These are phyloP conservation scores for Paratilapia polleni DNA, from an alignment of 2,113 vertebrate species.

Conservation along the genomic window DNA sequence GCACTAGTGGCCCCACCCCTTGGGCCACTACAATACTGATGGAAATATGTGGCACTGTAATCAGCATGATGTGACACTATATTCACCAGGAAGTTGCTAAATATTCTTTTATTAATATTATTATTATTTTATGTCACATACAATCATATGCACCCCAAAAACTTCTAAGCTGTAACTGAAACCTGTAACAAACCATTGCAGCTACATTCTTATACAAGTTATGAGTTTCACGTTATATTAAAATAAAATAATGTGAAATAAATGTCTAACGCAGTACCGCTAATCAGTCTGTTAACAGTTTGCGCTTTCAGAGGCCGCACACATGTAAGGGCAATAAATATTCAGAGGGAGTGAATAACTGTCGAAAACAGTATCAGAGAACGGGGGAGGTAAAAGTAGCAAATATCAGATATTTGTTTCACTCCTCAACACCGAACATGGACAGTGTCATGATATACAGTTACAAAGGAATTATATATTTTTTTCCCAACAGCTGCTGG, in stretches of 20 bases:
- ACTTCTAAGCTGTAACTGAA: not conserved
- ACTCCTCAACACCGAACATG: conserved; percentile 2
- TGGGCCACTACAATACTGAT: too few relatives aligned
- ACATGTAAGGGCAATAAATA: not conserved
- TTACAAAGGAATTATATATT: not conserved
- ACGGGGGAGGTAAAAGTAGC: not conserved
- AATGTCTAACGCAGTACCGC: not conserved
- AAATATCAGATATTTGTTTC: conserved; percentile 12
- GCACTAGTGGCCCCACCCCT: too few relatives aligned
- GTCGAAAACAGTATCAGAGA: conserved; percentile 12
- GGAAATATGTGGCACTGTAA: not conserved
- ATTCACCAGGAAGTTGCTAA: not conserved
- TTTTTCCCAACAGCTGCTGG: conserved; percentile 8
- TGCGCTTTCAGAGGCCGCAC: not conserved
- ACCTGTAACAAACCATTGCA: not conserved
- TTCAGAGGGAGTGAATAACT: not conserved
- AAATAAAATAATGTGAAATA: not conserved
- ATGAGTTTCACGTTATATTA: not conserved
- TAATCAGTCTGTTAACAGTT: not conserved
- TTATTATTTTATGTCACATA: too few relatives aligned
- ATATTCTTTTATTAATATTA: too few relatives aligned
- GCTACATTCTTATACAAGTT: not conserved
- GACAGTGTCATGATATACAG: conserved; percentile 21
- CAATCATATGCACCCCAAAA: not conserved
- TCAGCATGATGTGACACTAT: not conserved